phyloP scores from a whole-genome alignment of 2,113 vertebrate species.

The Trematocara unimaculatum region DNA sequence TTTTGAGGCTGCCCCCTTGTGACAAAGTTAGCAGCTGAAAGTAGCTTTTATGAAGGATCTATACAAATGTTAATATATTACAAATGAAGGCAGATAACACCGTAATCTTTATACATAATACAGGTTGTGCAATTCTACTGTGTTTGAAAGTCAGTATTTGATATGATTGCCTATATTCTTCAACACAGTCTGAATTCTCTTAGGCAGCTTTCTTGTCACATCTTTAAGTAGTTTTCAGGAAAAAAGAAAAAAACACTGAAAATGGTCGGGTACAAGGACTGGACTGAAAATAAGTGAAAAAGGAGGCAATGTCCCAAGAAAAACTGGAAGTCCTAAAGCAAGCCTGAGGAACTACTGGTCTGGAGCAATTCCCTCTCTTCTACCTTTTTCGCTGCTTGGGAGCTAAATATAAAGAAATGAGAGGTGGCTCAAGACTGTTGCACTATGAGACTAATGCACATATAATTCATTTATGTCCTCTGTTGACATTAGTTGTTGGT shows the following conservation, averaged over 20 bases:
- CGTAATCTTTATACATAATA: not conserved
- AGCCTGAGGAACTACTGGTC: not conserved
- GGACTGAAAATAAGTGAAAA: not conserved
- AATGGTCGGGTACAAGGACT: not conserved
- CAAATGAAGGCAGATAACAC: not conserved
- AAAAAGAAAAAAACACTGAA: not conserved
- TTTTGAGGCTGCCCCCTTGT: not conserved
- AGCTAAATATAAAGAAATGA: not conserved
- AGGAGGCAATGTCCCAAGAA: not conserved
- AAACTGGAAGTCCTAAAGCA: not conserved
- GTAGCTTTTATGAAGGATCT: not conserved
- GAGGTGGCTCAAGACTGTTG: not conserved
- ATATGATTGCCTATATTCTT: not conserved
- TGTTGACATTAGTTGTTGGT: not conserved
- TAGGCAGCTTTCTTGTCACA: not conserved
- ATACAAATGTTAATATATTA: not conserved
- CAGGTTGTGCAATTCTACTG: not conserved
- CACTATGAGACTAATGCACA: not conserved
- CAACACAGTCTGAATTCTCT: not conserved
- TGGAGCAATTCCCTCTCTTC: not conserved
- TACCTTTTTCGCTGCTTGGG: not conserved
- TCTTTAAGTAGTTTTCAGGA: not conserved
- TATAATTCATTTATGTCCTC: not conserved
- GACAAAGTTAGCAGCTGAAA: not conserved
- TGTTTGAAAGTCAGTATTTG: not conserved